Conservation (phyloP, 1,140 invertebrate genomes). For the Cydia pomonella region DNA sequence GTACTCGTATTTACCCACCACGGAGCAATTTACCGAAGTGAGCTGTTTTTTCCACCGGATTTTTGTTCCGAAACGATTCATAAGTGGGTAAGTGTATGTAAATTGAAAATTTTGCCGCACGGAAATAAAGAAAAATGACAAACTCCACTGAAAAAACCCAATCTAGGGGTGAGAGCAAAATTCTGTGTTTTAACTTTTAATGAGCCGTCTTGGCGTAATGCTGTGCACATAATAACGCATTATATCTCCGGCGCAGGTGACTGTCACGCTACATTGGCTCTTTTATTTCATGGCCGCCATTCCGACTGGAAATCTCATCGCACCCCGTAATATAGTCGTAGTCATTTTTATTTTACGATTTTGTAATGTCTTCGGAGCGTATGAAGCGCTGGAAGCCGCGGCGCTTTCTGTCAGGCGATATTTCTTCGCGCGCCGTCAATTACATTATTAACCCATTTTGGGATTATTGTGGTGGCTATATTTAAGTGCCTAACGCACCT, state of each 20-base stretch:
- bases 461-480: neutral
- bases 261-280: constrained; percentile 40
- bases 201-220: constrained; percentile 40
- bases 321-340: constrained; percentile 39
- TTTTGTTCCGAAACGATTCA: constrained; percentile 44
- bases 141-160: constrained; percentile 40
- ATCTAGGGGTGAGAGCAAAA: constrained; percentile 39
- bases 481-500: neutral
- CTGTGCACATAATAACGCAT: constrained; percentile 43
- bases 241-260: constrained; percentile 48
- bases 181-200: constrained; percentile 46
- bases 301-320: constrained; percentile 44
- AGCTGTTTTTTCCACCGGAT: constrained; percentile 42
- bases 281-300: constrained; percentile 48
- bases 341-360: constrained; percentile 50
- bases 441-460: constrained; percentile 34
- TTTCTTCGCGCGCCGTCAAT: constrained; percentile 33
- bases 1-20: constrained; percentile 24
- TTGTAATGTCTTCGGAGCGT: constrained; percentile 40
- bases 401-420: constrained; percentile 33
- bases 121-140: constrained; percentile 41
- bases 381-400: constrained; percentile 33
- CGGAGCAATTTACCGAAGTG: constrained; percentile 38
- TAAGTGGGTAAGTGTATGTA: constrained; percentile 53
- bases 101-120: constrained; percentile 47